phyloP scores from a whole-genome alignment of 2,797 vertebrate genomes.

The Platyrinchus mystaceus region DNA sequence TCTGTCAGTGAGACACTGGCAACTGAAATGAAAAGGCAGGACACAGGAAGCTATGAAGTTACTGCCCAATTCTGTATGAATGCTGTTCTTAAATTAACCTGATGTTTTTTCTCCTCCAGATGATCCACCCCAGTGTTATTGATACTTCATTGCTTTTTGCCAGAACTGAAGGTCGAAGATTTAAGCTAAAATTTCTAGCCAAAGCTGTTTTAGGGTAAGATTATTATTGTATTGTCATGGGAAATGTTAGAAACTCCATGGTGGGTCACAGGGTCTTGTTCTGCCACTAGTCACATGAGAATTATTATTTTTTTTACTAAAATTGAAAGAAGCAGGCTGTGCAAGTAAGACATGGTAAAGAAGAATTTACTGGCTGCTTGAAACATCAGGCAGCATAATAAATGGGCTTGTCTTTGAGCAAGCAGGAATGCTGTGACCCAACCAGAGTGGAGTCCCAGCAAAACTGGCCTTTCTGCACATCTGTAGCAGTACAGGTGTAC shows the following conservation, averaged over 20 bases:
- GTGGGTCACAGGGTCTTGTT: not conserved
- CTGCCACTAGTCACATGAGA: not conserved
- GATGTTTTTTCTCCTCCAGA: constrained; percentile 69
- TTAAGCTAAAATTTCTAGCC: constrained; percentile 88
- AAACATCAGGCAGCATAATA: not conserved
- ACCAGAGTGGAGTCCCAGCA: not conserved
- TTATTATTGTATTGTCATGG: not conserved
- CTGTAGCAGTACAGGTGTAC: not conserved
- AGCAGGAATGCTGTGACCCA: not conserved
- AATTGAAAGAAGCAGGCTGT: not conserved
- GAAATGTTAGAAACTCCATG: not conserved
- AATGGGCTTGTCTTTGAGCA: not conserved
- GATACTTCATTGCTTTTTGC: constrained; percentile 90
- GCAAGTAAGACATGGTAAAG: not conserved
- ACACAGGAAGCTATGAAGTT: not conserved
- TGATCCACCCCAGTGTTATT: constrained; percentile 88
- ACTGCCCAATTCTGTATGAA: not conserved
- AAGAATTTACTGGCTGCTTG: not conserved
- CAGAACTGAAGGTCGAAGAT: constrained; percentile 78
- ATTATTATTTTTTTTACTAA: not conserved
- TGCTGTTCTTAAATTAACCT: not conserved
- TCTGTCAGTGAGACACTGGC: not conserved
- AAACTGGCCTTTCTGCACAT: not conserved
- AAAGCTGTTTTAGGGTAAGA: constrained; percentile 85
- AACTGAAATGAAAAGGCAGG: not conserved